Evolutionary conservation across 2,888 invertebrate genomes (phyloP).

Genomic region (Drosophila recens): DNA sequence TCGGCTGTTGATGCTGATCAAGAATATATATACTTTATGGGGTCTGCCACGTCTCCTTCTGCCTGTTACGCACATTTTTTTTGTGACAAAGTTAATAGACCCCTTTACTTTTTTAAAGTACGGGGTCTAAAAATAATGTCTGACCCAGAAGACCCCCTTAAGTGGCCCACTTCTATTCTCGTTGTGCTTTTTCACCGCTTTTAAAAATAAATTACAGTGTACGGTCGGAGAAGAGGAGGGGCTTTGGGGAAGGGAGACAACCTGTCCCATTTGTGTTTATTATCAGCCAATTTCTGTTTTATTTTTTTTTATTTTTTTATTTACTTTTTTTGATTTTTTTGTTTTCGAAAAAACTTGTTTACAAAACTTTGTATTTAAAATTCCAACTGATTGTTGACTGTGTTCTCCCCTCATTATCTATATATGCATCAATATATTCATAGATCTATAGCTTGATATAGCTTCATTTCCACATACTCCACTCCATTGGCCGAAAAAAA

Average conservation of each 20-base stretch:
- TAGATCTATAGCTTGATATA: background rate
- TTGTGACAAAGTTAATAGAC: no score
- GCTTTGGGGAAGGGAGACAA: background rate
- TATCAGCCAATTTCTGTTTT: constrained; percentile 36
- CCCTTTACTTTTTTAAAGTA: no score
- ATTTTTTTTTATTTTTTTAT: constrained; percentile 11
- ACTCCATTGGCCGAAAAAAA: constrained; percentile 1
- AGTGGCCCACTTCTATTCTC: constrained; percentile 31
- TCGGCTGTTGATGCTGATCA: no score
- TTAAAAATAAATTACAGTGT: constrained; percentile 39
- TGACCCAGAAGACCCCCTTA: background rate
- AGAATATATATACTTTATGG: no score
- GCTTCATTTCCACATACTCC: background rate
- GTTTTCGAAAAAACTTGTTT: constrained; percentile 35
- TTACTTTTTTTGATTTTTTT: constrained; percentile 11
- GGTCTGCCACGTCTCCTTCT: no score
- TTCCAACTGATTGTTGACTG: constrained; percentile 25
- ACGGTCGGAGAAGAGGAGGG: no score
- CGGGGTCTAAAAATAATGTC: no score
- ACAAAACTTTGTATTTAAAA: constrained; percentile 45
- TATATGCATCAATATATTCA: background rate
- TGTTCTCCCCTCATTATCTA: background rate
- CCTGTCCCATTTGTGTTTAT: constrained; percentile 52
- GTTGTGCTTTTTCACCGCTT: constrained; percentile 3
- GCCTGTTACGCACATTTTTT: no score